Percentiles rank a stretch among this genome's conserved stretches.
These are phyloP conservation scores for Drosophila borealis DNA, from an alignment of 2,888 invertebrate species.

Conservation along the genomic window DNA sequence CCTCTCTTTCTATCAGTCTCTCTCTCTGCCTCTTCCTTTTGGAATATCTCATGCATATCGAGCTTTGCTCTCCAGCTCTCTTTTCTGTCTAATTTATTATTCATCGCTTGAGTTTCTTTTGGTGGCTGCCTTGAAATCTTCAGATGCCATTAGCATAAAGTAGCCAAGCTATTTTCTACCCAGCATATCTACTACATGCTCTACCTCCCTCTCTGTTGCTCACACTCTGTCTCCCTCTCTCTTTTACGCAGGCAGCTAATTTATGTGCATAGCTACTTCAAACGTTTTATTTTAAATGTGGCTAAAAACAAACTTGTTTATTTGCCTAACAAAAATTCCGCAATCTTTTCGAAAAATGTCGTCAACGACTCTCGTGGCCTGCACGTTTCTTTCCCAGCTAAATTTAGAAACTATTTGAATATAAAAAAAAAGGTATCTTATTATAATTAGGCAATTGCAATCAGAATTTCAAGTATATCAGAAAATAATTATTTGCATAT, in stretches of 20 bases:
- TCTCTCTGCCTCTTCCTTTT: neutral
- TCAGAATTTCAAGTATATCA: neutral
- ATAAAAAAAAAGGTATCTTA: constrained; percentile 8
- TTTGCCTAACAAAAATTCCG: constrained; percentile 60
- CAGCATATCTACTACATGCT: constrained; percentile 17
- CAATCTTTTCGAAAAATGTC: constrained; percentile 28
- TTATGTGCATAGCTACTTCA: constrained; percentile 50
- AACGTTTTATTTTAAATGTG: constrained; percentile 45
- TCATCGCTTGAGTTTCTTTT: constrained; percentile 39
- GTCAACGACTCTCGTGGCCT: constrained; percentile 58
- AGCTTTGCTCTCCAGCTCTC: neutral
- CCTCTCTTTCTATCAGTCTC: neutral
- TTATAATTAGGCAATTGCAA: neutral
- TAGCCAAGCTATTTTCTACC: constrained; percentile 62
- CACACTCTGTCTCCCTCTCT: neutral
- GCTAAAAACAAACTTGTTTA: constrained; percentile 60
- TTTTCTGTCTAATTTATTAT: constrained; percentile 39
- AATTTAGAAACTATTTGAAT: constrained; percentile 23
- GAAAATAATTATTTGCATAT: constrained; percentile 3
- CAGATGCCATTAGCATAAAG: constrained; percentile 75
- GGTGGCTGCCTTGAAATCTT: constrained; percentile 55
- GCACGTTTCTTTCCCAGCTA: constrained; percentile 61
- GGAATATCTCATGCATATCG: constrained; percentile 14
- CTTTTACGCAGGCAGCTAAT: constrained; percentile 26
- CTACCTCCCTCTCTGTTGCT: constrained; percentile 1